A percentile compares a stretch with the other conserved stretches of the same genome.
phyloP scores from a whole-genome alignment of 2,888 invertebrate species.

The Andrena praecox region DNA sequence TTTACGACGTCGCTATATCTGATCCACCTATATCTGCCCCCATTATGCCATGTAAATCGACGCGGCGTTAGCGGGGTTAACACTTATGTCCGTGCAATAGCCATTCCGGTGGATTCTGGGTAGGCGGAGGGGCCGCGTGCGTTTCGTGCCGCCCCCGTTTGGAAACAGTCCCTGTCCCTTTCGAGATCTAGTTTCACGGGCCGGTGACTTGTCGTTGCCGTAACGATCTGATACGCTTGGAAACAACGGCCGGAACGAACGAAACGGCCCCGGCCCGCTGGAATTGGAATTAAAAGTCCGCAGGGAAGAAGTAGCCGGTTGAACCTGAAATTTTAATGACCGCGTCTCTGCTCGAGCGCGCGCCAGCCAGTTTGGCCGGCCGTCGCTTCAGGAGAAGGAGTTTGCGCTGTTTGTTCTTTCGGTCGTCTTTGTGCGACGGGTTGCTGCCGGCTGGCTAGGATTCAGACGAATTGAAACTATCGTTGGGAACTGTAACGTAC shows the following conservation, averaged over 20 bases:
- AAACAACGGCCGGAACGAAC: conserved; percentile 48
- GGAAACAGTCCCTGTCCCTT: conserved; percentile 43
- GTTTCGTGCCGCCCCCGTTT: conserved; percentile 20
- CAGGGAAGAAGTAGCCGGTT: conserved; percentile 7
- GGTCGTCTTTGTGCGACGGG: neutral
- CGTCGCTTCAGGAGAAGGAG: neutral
- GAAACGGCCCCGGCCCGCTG: conserved; percentile 16
- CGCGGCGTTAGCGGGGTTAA: conserved; percentile 48
- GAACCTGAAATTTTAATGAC: conserved; percentile 24
- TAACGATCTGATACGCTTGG: conserved; percentile 51
- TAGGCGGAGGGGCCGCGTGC: conserved; percentile 5
- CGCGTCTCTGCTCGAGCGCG: too few species aligned
- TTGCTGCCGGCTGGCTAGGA: neutral
- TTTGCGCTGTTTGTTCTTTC: neutral
- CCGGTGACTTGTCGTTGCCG: conserved; percentile 53
- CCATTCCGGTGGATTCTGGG: conserved; percentile 34
- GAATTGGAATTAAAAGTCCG: conserved; percentile 45
- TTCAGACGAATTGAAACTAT: neutral
- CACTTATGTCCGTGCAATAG: conserved; percentile 48
- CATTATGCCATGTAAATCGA: conserved; percentile 62
- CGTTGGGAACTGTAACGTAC: neutral
- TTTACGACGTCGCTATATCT: too few species aligned
- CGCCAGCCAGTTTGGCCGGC: neutral
- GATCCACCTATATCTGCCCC: neutral
- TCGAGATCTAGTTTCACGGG: conserved; percentile 62